Evolutionary conservation across 2,888 invertebrate species (phyloP).

Genomic region (Euclidia mi): DNA sequence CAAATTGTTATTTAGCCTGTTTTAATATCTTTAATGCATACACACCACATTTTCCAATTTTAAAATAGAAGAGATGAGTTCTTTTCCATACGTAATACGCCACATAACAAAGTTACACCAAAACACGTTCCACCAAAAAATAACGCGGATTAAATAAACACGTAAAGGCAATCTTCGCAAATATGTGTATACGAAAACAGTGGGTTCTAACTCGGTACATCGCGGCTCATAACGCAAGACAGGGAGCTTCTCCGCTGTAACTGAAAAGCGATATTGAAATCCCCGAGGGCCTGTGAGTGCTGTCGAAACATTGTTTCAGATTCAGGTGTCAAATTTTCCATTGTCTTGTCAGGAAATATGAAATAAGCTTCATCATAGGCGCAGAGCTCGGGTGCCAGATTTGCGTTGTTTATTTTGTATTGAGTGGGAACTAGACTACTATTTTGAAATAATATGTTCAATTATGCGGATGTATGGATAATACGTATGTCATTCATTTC

Average conservation of each 20-base stretch:
- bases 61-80: no score
- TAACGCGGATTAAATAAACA: conserved; percentile 5
- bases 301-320: conserved; percentile 54
- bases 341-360: conserved; percentile 60
- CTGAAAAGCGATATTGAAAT: conserved; percentile 59
- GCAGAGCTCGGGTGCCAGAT: conserved; percentile 14
- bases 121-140: conserved; percentile 8
- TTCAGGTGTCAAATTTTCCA: conserved; percentile 68
- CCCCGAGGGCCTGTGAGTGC: conserved; percentile 49
- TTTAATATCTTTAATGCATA: no score
- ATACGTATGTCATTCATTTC: no score
- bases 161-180: conserved; percentile 8
- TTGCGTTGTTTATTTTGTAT: no score
- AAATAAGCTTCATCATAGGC: conserved; percentile 46
- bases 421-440: no score
- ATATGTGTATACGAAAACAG: conserved; percentile 18
- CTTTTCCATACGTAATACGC: no score
- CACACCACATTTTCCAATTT: no score
- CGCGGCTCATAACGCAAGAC: conserved; percentile 14
- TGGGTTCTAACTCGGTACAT: conserved; percentile 9
- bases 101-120: neutral
- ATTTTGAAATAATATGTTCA: no score
- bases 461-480: no score
- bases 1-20: no score
- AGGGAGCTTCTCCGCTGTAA: conserved; percentile 40